These are phyloP conservation scores for Zosterops japonicus DNA, from an alignment of 2,113 vertebrate genomes.

Conservation along the genomic window DNA sequence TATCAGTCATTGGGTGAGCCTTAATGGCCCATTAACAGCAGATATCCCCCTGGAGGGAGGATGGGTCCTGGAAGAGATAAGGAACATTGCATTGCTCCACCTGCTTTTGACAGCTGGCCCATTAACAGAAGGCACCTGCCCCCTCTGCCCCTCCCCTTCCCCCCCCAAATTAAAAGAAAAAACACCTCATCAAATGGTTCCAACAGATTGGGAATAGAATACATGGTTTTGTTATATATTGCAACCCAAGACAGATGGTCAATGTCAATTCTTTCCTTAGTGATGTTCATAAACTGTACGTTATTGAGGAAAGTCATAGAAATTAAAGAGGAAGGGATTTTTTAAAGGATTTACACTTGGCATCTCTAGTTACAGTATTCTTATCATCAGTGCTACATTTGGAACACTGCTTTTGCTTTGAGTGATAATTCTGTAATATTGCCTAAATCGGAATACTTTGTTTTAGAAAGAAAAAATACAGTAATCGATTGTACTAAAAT, in stretches of 20 bases:
- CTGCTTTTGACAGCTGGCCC: too few relatives aligned
- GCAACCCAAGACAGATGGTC: background rate
- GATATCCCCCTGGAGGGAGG: too few relatives aligned
- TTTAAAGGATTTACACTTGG: background rate
- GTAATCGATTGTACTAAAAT: background rate
- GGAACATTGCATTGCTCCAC: too few relatives aligned
- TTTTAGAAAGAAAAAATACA: background rate
- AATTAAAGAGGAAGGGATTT: background rate
- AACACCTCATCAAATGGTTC: too few relatives aligned
- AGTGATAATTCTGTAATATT: background rate
- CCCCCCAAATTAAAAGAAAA: too few relatives aligned
- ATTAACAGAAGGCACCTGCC: too few relatives aligned
- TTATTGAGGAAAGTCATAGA: background rate
- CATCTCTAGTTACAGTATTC: background rate
- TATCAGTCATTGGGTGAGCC: too few relatives aligned
- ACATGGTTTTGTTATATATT: too few relatives aligned
- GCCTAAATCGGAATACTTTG: background rate
- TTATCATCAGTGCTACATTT: background rate
- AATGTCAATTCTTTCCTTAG: background rate
- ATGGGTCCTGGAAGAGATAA: too few relatives aligned
- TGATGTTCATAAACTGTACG: background rate
- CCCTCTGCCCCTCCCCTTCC: too few relatives aligned
- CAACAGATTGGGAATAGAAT: too few relatives aligned
- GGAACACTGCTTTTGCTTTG: background rate
- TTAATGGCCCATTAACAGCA: too few relatives aligned